phyloP scores from a whole-genome alignment of 2,888 invertebrate genomes.

The Hesperia comma region DNA sequence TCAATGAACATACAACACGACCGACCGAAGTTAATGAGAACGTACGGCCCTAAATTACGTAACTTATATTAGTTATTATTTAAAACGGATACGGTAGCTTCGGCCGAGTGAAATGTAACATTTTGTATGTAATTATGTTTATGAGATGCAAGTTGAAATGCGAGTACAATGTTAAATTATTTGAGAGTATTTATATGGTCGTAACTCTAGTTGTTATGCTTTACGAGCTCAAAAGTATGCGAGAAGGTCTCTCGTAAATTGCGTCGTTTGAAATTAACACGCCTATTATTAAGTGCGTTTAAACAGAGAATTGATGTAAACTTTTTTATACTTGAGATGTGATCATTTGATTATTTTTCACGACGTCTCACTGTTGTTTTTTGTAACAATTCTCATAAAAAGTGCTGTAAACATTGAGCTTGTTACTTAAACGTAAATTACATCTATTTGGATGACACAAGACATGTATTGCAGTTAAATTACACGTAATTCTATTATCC shows the following conservation, averaged over 20 bases:
- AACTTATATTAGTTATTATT: constrained; percentile 37
- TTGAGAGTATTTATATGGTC: constrained; percentile 33
- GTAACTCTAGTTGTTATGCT: constrained; percentile 32
- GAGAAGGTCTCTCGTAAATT: constrained; percentile 32
- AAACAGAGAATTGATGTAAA: not conserved
- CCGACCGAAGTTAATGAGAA: constrained; percentile 15
- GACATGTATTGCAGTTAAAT: constrained; percentile 9
- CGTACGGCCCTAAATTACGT: constrained; percentile 8
- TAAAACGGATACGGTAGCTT: constrained; percentile 52
- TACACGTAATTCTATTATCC: constrained; percentile 11
- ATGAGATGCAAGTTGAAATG: constrained; percentile 47
- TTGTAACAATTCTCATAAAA: too few relatives aligned
- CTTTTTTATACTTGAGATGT: not conserved
- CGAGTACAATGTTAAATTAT: constrained; percentile 35
- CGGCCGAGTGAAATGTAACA: constrained; percentile 47
- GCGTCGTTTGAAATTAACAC: constrained; percentile 27
- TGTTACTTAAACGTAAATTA: too few relatives aligned
- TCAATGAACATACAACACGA: constrained; percentile 1
- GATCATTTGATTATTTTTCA: too few relatives aligned
- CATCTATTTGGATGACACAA: not conserved
- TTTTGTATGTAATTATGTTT: constrained; percentile 51
- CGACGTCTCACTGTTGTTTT: too few relatives aligned
- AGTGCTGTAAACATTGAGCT: too few relatives aligned
- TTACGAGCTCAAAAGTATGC: constrained; percentile 31
- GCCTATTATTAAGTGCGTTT: constrained; percentile 8